These are phyloP conservation scores for Lagria hirta DNA, from an alignment of 2,888 invertebrate species.

Conservation along the genomic window DNA sequence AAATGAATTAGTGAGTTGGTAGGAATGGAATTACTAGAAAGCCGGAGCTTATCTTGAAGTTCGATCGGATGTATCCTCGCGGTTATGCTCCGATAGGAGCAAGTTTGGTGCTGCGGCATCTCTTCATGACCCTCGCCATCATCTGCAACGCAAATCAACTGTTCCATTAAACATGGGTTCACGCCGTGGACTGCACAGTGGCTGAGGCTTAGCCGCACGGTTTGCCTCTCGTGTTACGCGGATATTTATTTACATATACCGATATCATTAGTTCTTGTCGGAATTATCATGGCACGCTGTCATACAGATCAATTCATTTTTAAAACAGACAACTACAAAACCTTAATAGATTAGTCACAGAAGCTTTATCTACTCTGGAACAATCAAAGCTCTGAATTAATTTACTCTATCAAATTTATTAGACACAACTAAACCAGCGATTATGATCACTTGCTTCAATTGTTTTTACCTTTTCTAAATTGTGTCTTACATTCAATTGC, in stretches of 20 bases:
- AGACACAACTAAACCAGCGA: too few relatives aligned
- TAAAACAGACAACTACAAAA: conserved; percentile 14
- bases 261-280: conserved; percentile 48
- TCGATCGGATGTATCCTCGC: conserved; percentile 32
- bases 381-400: conserved; percentile 18
- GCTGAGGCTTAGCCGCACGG: conserved; percentile 20
- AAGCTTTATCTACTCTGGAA: conserved; percentile 14
- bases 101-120: conserved; percentile 30
- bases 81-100: conserved; percentile 35
- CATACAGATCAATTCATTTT: conserved; percentile 26
- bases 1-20: conserved; percentile 25
- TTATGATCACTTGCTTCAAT: too few relatives aligned
- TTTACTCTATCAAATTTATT: too few relatives aligned
- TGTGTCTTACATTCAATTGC: too few relatives aligned
- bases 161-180: conserved; percentile 49
- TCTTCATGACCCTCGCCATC: conserved; percentile 29
- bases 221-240: conserved; percentile 41
- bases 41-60: conserved; percentile 30
- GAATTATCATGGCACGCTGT: conserved; percentile 41
- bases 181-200: conserved; percentile 39
- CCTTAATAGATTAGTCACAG: conserved; percentile 26
- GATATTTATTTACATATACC: conserved; percentile 47
- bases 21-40: conserved; percentile 28
- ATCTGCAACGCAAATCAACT: conserved; percentile 47
- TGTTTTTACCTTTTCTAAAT: too few relatives aligned